Percentiles rank a stretch among this genome's conserved stretches.
Evolutionary conservation across 2,113 vertebrate genomes (phyloP).

Genomic region (Oryzias celebensis): DNA sequence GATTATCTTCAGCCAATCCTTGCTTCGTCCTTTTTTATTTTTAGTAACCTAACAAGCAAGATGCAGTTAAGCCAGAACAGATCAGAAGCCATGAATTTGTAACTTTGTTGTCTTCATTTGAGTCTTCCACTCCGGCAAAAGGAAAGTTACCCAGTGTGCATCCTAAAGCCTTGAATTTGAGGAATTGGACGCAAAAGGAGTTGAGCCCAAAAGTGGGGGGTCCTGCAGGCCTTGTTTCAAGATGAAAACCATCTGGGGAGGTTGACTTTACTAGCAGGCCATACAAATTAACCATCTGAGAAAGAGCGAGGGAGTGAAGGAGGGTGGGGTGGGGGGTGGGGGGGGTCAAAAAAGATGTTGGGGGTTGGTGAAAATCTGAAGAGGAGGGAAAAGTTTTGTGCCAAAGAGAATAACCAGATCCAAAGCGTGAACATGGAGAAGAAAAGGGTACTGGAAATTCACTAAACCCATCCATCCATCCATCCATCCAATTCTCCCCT

Average conservation of each 20-base stretch:
- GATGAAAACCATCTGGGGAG: slow-evolving; percentile 83
- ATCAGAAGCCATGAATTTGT: neutral
- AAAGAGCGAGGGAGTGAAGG: slow-evolving; percentile 30
- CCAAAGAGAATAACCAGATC: slow-evolving; percentile 6
- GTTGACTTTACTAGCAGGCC: slow-evolving; percentile 75
- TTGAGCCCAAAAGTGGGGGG: slow-evolving; percentile 57
- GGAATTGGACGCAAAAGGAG: slow-evolving; percentile 15
- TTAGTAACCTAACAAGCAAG: neutral
- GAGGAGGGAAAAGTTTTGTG: slow-evolving; percentile 24
- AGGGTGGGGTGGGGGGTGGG: slow-evolving; percentile 4
- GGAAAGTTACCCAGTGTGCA: neutral
- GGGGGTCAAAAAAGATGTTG: slow-evolving; percentile 4
- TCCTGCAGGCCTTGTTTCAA: slow-evolving; percentile 64
- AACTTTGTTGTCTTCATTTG: neutral
- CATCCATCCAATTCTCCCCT: slow-evolving; percentile 42
- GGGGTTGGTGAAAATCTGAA: slow-evolving; percentile 48
- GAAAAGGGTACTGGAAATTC: neutral
- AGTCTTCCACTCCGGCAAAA: neutral
- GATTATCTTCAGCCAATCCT: too few relatives aligned
- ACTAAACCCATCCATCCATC: slow-evolving; percentile 14
- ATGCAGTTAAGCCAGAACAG: neutral
- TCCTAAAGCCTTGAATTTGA: slow-evolving; percentile 7
- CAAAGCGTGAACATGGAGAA: slow-evolving; percentile 9
- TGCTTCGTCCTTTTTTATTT: neutral
- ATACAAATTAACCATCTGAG: slow-evolving; percentile 76